A percentile compares a stretch with the other conserved stretches of the same genome.
These are phyloP conservation scores for Lypha dubia DNA, from an alignment of 2,888 invertebrate species.

Conservation along the genomic window DNA sequence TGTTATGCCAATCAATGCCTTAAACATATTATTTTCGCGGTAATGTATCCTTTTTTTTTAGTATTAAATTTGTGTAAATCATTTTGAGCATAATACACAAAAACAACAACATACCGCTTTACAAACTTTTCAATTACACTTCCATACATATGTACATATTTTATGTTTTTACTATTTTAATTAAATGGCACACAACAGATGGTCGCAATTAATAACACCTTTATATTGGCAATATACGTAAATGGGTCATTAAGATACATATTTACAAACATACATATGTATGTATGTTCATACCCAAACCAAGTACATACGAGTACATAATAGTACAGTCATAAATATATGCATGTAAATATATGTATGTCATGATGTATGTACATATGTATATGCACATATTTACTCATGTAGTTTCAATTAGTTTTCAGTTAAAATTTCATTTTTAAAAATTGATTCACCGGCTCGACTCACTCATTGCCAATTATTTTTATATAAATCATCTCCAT, in stretches of 20 bases:
- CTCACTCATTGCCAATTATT: slow-evolving; percentile 8
- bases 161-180: slow-evolving; percentile 39
- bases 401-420: neutral
- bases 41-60: slow-evolving; percentile 38
- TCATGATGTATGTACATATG: neutral
- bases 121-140: slow-evolving; percentile 31
- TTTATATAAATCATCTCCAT: slow-evolving; percentile 13
- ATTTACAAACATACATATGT: neutral
- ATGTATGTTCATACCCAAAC: neutral
- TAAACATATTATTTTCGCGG: slow-evolving; percentile 26
- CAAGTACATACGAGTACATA: neutral
- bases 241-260: slow-evolving; percentile 52
- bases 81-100: neutral
- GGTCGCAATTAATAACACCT: slow-evolving; percentile 63
- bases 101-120: neutral
- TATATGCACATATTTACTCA: neutral
- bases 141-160: slow-evolving; percentile 36
- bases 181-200: slow-evolving; percentile 43
- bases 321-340: neutral
- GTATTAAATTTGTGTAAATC: neutral
- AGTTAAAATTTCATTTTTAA: slow-evolving; percentile 29
- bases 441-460: slow-evolving; percentile 18
- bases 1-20: neutral
- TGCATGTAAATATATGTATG: neutral
- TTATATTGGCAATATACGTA: slow-evolving; percentile 39